These are phyloP conservation scores for Syngnathus typhle DNA, from an alignment of 2,113 vertebrate genomes.

Conservation along the genomic window DNA sequence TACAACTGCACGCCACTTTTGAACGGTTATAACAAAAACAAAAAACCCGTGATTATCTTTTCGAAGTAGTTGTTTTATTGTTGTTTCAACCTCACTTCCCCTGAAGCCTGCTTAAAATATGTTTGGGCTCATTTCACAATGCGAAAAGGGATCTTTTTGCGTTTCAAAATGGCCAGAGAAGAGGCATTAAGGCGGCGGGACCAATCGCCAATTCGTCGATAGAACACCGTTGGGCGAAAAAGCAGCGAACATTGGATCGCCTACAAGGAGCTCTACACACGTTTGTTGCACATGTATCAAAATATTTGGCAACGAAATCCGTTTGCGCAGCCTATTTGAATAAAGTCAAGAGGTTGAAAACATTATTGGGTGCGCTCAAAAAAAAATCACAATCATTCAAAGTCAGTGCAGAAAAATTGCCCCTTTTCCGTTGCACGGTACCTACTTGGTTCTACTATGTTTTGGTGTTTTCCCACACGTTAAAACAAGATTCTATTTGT, in stretches of 20 bases:
- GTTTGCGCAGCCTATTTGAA: constrained; percentile 4
- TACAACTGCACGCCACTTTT: constrained; percentile 51
- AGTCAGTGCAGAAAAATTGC: not conserved
- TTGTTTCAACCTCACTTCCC: not conserved
- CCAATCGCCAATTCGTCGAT: constrained; percentile 47
- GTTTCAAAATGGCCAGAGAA: constrained; percentile 52
- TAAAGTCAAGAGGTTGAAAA: not conserved
- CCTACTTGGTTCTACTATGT: not conserved
- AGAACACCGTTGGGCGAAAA: not conserved
- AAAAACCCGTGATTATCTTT: constrained; percentile 52
- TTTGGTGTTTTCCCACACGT: no score
- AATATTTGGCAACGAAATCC: constrained; percentile 42
- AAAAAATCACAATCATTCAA: not conserved
- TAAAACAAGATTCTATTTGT: not conserved
- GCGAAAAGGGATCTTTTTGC: not conserved
- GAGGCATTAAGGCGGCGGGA: constrained; percentile 59
- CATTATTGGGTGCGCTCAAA: not conserved
- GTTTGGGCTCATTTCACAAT: not conserved
- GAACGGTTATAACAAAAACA: constrained; percentile 45
- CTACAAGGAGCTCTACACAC: not conserved
- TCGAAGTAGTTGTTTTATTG: constrained; percentile 9
- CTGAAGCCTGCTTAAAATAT: not conserved
- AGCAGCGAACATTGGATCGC: not conserved
- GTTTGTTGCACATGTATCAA: constrained; percentile 3
- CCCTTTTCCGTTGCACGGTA: not conserved